phyloP scores from a whole-genome alignment of 92 coral and sea anemone genomes.

The Epizoanthus rinbou region DNA sequence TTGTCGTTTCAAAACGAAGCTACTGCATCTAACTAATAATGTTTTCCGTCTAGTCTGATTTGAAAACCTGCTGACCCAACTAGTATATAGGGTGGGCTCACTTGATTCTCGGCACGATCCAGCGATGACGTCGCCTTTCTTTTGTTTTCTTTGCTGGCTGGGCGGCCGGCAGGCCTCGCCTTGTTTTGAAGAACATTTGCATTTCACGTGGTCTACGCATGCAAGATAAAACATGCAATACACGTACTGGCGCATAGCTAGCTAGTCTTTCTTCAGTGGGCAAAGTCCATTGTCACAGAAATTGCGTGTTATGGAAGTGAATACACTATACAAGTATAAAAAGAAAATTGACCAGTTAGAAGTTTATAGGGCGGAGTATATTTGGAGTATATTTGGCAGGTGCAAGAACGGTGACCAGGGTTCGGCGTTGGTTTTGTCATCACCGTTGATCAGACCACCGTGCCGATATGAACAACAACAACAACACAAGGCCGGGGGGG shows the following conservation, averaged over 20 bases:
- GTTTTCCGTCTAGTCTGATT: background rate
- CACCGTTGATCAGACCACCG: background rate
- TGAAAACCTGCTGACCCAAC: slow-evolving; percentile 37
- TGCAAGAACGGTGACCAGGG: background rate
- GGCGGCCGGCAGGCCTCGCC: background rate
- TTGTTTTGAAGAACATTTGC: background rate
- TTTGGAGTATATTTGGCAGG: slow-evolving; percentile 2
- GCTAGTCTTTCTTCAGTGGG: background rate
- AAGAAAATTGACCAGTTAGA: background rate
- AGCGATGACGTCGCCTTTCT: slow-evolving; percentile 16
- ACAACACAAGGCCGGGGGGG: too few relatives aligned
- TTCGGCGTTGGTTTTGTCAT: background rate
- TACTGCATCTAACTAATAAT: too few relatives aligned
- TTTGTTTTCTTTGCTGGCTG: slow-evolving; percentile 5
- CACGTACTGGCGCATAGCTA: too few relatives aligned
- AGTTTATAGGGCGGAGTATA: background rate
- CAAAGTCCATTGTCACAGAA: background rate
- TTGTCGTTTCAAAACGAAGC: background rate
- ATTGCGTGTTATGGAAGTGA: background rate
- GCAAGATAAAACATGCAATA: background rate
- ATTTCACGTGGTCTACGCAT: slow-evolving; percentile 12
- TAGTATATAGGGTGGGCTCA: slow-evolving; percentile 31
- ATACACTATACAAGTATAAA: background rate
- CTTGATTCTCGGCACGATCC: slow-evolving; percentile 21
- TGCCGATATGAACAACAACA: slow-evolving; percentile 9